Conservation (phyloP, 64 coral and sea anemone species). For the Dendronephthya gigantea region DNA sequence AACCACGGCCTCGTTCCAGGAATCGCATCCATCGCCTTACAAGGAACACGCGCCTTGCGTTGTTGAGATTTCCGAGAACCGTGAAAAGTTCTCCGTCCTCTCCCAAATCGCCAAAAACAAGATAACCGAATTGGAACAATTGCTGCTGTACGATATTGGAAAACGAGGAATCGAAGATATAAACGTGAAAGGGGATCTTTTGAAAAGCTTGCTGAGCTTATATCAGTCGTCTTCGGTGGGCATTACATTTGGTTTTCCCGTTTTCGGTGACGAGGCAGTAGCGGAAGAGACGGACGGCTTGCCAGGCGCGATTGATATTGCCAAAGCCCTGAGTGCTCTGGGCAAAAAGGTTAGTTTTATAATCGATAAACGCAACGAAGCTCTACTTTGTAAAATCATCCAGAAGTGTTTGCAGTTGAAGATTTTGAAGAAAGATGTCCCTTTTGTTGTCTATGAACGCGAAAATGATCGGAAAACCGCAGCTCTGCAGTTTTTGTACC, state of each 20-base stretch:
- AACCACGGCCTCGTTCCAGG: not conserved
- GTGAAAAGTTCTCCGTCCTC: conserved; percentile 33
- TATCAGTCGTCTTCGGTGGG: conserved; percentile 50
- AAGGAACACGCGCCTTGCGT: not conserved
- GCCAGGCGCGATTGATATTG: conserved; percentile 49
- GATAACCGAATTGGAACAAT: conserved; percentile 37
- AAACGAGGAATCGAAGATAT: conserved; percentile 60
- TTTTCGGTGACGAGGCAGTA: conserved; percentile 13
- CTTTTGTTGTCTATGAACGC: not conserved
- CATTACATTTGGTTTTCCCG: conserved; percentile 64
- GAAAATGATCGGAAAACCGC: not conserved
- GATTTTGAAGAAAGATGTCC: not conserved
- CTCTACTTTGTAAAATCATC: conserved; percentile 43
- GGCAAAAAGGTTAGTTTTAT: conserved; percentile 61
- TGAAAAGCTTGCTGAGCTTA: conserved; percentile 55
- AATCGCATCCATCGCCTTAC: not conserved
- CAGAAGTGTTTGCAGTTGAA: not conserved
- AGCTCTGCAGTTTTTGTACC: not conserved
- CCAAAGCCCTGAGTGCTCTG: conserved; percentile 61
- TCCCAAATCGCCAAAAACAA: conserved; percentile 33
- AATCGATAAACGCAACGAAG: conserved; percentile 40
- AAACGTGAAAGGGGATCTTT: conserved; percentile 41
- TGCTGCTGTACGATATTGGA: conserved; percentile 62
- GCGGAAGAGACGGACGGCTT: conserved; percentile 71
- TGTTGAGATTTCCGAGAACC: conserved; percentile 28